Percentiles rank a stretch among this genome's conserved stretches.
Evolutionary conservation across 35 echinoderm and acorn worm species (phyloP).

Genomic region (Amphiura filiformis): DNA sequence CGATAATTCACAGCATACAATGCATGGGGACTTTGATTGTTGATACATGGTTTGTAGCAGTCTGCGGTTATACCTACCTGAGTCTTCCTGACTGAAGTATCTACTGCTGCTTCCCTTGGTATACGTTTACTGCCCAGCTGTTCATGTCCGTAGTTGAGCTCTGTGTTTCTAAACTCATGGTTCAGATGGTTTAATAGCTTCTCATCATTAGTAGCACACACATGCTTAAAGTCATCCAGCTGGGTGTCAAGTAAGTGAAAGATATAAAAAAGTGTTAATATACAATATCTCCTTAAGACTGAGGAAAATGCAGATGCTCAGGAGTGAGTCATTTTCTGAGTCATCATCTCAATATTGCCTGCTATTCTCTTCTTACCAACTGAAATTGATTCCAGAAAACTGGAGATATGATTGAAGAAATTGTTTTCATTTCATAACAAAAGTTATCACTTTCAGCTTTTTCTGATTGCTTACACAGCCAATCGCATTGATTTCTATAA

Average conservation of each 20-base stretch:
- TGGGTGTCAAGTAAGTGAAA: slow-evolving; percentile 51
- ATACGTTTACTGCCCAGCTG: slow-evolving; percentile 74
- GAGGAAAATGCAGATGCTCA: not conserved
- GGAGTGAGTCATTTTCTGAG: no score
- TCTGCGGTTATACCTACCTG: slow-evolving; percentile 74
- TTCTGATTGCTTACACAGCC: no score
- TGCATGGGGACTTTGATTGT: no score
- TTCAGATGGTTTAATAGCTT: slow-evolving; percentile 75
- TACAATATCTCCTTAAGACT: not conserved
- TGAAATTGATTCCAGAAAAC: no score
- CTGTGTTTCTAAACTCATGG: slow-evolving; percentile 72
- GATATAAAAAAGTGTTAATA: not conserved
- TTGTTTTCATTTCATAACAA: no score
- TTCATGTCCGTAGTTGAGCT: slow-evolving; percentile 88
- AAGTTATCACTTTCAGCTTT: no score
- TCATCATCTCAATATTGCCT: not conserved
- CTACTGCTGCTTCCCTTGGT: slow-evolving; percentile 69
- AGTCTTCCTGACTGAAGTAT: slow-evolving; percentile 69
- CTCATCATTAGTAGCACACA: slow-evolving; percentile 81
- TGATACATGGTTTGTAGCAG: no score
- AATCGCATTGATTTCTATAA: no score
- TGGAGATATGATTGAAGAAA: no score
- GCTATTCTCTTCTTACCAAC: no score
- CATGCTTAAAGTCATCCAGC: slow-evolving; percentile 87
- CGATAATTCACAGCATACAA: no score